Evolutionary conservation across 2,113 vertebrate genomes (phyloP), one percentile per base, ranked within the genome.

Genomic region (Larimichthys crocea): DNA sequence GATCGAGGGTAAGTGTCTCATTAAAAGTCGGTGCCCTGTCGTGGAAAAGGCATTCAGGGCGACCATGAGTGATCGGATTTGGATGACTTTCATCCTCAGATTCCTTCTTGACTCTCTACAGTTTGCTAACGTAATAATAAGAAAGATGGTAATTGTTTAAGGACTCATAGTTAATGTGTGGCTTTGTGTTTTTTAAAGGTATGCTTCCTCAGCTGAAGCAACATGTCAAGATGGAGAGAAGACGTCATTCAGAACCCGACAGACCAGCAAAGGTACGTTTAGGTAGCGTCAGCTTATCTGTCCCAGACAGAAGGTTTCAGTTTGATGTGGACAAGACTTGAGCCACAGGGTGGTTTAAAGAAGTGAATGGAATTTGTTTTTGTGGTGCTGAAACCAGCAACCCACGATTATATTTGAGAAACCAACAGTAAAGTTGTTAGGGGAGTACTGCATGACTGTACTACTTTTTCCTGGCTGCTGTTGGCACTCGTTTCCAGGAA

Each of bases 171-270:
- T 44, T 53, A 3, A 17, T 17, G 35, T 81, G 19, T 55, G 16
- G 0, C 4, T 87, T 12, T 85, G 4, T 80, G 24, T n/a, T 76
- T 79, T 40, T 88, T 49, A 14, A 64, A 99, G 98, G 97, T 62
- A 99, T 99, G 97, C 91, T 99, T 99, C 98, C 6, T 94, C 98
- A 99, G 70, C 92, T 99, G 79, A 99, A 99, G 88, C 97, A 99
- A 81, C 98, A 99, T 50, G 94, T 99, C 77, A 99, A 3, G 97
- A 99, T 61, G 98, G 98, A 72, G 98, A 99, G 90, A 99, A 99
- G 91, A 99, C 97, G 98, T 99, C 89, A 99, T 99, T 87, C 98
- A 99, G 93, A 99, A 99, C 86, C 98, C 97, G 0, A 94, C 96
- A 93, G 98, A 99, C 93, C 98, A 99, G 94, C 98, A 99, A 87